Conservation (phyloP, 2,113 vertebrate genomes). For the Cinclus mexicanus region DNA sequence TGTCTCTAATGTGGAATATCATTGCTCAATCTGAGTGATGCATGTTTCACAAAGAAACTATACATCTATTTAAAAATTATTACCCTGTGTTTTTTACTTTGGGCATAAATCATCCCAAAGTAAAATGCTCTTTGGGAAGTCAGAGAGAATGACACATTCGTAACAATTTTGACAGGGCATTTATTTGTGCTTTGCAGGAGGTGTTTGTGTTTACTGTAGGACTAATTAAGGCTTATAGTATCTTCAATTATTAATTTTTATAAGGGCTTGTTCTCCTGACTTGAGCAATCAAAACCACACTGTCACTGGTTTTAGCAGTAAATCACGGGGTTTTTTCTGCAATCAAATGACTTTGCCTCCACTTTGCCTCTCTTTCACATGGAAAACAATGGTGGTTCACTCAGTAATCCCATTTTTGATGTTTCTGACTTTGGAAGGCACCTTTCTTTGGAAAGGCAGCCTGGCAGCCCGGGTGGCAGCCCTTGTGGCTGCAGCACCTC, state of each 20-base stretch:
- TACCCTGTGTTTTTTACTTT: not conserved
- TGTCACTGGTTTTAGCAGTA: not conserved
- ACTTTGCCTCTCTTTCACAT: not conserved
- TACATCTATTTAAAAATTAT: not conserved
- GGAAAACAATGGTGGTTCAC: not conserved
- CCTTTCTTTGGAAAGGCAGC: not conserved
- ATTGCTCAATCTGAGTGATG: not conserved
- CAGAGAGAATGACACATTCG: fast-evolving
- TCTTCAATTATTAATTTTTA: constrained; percentile 27
- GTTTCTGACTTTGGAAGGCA: not conserved
- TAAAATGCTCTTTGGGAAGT: not conserved
- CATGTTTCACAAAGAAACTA: not conserved
- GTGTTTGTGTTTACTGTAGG: not conserved
- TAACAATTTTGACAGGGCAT: not conserved
- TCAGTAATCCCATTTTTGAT: not conserved
- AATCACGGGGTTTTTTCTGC: not conserved
- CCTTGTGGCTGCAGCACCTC: not conserved
- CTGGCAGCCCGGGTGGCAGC: not conserved
- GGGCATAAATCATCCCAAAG: not conserved
- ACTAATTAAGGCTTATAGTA: not conserved
- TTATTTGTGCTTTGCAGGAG: not conserved
- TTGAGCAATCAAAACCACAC: not conserved
- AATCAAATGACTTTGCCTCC: not conserved
- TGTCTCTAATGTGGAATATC: not conserved
- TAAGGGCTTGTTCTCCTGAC: not conserved